Conservation (phyloP, 2,113 vertebrate species). For the Syrrhaptes paradoxus region DNA sequence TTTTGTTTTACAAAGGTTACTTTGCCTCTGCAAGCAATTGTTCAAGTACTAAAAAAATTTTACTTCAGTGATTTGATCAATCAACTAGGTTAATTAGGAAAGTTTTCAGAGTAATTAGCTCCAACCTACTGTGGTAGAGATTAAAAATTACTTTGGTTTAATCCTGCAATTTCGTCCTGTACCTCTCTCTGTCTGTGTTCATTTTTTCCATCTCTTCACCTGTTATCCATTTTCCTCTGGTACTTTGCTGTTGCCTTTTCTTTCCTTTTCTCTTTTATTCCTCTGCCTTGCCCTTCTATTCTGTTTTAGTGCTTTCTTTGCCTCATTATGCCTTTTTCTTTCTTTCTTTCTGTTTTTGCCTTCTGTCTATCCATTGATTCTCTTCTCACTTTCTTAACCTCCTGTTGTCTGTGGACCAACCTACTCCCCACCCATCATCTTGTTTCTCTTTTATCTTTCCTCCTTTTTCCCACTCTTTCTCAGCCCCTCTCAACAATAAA, state of each 20-base stretch:
- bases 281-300: background rate
- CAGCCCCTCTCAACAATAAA: slow-evolving; percentile 27
- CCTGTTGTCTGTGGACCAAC: background rate
- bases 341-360: background rate
- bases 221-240: background rate
- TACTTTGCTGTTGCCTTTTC: background rate
- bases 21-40: background rate
- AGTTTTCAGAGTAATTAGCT: background rate
- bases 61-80: background rate
- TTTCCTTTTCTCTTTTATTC: background rate
- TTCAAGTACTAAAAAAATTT: background rate
- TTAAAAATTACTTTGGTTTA: background rate
- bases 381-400: background rate
- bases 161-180: background rate
- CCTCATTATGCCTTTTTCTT: background rate
- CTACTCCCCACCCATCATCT: background rate
- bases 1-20: background rate
- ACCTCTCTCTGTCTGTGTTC: background rate
- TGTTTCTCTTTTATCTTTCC: slow-evolving; percentile 40
- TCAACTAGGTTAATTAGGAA: background rate
- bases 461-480: background rate
- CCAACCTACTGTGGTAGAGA: background rate
- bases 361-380: background rate
- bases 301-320: background rate
- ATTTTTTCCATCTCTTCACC: background rate